Evolutionary conservation across 1,140 invertebrate genomes (phyloP).

Genomic region (Hormaphis cornu): DNA sequence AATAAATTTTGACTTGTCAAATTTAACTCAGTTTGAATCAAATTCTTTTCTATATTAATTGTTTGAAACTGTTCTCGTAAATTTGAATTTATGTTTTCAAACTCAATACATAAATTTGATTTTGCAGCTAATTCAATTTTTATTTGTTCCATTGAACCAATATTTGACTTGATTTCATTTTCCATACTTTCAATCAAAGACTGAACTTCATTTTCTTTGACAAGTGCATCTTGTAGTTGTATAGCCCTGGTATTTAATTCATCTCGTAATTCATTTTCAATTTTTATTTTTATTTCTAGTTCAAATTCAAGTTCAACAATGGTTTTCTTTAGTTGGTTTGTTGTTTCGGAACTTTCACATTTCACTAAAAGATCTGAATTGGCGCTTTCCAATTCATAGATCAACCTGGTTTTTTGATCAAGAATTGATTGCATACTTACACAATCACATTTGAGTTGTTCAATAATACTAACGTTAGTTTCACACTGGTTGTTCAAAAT

Average conservation of each 20-base stretch:
- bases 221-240: neutral
- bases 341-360: neutral
- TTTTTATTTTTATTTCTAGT: neutral
- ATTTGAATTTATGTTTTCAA: neutral
- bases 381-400: neutral
- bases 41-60: neutral
- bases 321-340: neutral
- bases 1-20: neutral
- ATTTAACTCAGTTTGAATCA: neutral
- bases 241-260: neutral
- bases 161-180: neutral
- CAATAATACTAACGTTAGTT: neutral
- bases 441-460: neutral
- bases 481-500: neutral
- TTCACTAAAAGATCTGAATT: neutral
- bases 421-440: neutral
- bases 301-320: neutral
- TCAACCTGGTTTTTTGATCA: neutral
- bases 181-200: neutral
- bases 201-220: neutral
- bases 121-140: neutral
- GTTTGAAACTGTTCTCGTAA: neutral
- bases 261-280: slow-evolving; percentile 19
- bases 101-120: neutral
- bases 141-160: neutral